Percentiles rank a stretch among this genome's conserved stretches.
Conservation (phyloP, 2,888 invertebrate species). For the Phania funesta region DNA sequence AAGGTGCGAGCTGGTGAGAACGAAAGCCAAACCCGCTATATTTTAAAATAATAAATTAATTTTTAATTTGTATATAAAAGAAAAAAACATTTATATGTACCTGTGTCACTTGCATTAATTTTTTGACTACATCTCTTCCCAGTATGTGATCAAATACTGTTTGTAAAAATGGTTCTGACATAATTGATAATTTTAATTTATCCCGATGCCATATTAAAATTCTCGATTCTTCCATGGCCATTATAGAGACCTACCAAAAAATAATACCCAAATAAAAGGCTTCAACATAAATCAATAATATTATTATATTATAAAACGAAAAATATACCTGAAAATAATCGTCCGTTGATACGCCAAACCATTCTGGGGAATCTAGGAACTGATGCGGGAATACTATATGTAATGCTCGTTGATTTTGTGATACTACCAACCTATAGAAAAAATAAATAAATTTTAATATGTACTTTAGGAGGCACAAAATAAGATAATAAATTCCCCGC, state of each 20-base stretch:
- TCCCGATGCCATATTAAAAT: slow-evolving; percentile 92
- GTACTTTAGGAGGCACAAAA: no score
- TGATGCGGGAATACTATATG: slow-evolving; percentile 93
- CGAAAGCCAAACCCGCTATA: no score
- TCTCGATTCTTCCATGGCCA: slow-evolving; percentile 92
- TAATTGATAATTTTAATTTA: slow-evolving; percentile 91
- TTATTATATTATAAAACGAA: background rate
- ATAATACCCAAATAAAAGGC: background rate
- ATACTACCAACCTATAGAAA: slow-evolving; percentile 87
- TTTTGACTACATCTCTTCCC: slow-evolving; percentile 91
- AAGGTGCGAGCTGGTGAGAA: no score
- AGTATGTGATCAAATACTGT: slow-evolving; percentile 93
- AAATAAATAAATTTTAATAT: background rate
- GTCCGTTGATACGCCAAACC: slow-evolving; percentile 93
- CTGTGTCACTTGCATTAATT: slow-evolving; percentile 89
- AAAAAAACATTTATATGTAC: no score
- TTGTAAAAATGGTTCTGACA: slow-evolving; percentile 90
- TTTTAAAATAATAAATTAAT: no score
- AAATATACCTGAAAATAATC: slow-evolving; percentile 89
- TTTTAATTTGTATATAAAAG: no score
- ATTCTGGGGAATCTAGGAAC: slow-evolving; percentile 93
- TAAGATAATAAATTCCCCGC: no score
- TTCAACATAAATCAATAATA: background rate
- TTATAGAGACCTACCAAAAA: slow-evolving; percentile 87
- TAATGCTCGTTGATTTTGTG: slow-evolving; percentile 90